A percentile compares a stretch with the other conserved stretches of the same genome.
These are phyloP conservation scores for Aleiodes alternator DNA, from an alignment of 2,888 invertebrate species.

Conservation along the genomic window DNA sequence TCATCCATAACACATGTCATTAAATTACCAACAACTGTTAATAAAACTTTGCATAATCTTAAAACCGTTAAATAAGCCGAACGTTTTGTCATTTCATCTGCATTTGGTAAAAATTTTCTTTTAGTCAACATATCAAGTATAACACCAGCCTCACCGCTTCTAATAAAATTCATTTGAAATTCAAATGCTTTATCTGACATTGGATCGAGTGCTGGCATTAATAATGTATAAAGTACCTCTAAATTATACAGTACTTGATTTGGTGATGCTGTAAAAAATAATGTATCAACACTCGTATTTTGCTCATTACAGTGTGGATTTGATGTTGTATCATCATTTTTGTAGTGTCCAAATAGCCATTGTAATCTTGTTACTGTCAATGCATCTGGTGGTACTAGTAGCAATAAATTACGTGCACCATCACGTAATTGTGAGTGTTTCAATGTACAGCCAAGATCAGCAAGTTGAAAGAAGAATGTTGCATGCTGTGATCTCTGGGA, in stretches of 20 bases:
- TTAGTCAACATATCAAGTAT: conserved; percentile 89
- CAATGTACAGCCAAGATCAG: conserved; percentile 90
- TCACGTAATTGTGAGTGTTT: conserved; percentile 89
- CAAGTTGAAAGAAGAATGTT: conserved; percentile 89
- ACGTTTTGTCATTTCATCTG: conserved; percentile 86
- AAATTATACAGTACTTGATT: conserved; percentile 86
- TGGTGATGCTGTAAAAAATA: conserved; percentile 84
- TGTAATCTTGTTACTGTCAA: conserved; percentile 80
- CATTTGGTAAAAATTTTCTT: conserved; percentile 88
- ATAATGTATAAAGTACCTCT: conserved; percentile 89
- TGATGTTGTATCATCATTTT: conserved; percentile 63
- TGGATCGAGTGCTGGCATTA: conserved; percentile 93
- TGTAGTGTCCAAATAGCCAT: conserved; percentile 77
- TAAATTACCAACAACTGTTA: conserved; percentile 91
- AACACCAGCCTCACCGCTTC: conserved; percentile 81
- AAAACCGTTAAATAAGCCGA: conserved; percentile 92
- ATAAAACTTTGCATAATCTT: conserved; percentile 90
- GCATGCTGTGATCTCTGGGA: conserved; percentile 87
- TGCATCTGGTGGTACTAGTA: conserved; percentile 87
- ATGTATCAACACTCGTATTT: conserved; percentile 78
- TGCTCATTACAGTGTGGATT: conserved; percentile 63
- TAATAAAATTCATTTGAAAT: conserved; percentile 83
- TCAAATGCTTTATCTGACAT: conserved; percentile 84
- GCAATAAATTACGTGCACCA: conserved; percentile 86
- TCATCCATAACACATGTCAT: conserved; percentile 80